Evolutionary conservation across 2,113 vertebrate species (phyloP).

Genomic region (Origma solitaria): DNA sequence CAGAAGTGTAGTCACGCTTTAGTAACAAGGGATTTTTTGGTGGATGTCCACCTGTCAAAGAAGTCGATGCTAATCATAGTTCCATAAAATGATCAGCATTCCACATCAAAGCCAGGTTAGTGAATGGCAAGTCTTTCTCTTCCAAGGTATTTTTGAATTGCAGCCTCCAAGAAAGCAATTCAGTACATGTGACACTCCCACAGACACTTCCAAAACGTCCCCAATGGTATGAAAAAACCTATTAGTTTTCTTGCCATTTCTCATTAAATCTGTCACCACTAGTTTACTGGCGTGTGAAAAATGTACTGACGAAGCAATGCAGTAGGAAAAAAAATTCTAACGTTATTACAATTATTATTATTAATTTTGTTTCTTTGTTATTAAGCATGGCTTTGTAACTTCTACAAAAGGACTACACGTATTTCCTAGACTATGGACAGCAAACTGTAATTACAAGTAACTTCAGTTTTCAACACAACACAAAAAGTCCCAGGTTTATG

Average conservation of each 20-base stretch:
- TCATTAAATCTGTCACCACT: neutral
- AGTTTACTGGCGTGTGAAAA: neutral
- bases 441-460: neutral
- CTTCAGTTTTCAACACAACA: neutral
- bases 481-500: neutral
- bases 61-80: neutral
- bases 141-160: constrained; percentile 27
- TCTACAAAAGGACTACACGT: neutral
- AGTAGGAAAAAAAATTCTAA: neutral
- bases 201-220: neutral
- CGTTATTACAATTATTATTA: neutral
- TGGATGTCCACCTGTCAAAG: neutral
- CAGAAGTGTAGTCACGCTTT: neutral
- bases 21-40: neutral
- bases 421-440: neutral
- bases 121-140: neutral
- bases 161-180: constrained; percentile 21
- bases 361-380: neutral
- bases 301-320: neutral
- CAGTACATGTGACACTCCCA: neutral
- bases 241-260: neutral
- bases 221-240: neutral
- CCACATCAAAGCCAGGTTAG: neutral
- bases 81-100: neutral
- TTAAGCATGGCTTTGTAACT: neutral